Base-by-base conservation (phyloP, 2,888 invertebrate species). In the Euproctis similis region DNA sequence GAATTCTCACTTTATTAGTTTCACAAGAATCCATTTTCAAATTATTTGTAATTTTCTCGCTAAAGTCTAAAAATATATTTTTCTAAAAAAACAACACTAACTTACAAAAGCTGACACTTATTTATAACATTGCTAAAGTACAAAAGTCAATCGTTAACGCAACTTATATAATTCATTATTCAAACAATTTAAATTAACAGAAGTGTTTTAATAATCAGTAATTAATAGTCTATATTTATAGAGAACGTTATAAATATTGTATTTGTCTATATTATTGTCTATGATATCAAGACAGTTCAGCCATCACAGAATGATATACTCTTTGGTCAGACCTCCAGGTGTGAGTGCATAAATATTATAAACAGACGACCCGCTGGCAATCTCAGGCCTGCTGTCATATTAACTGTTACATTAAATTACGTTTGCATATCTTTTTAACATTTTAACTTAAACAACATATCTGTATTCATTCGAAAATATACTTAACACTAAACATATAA, bases 381-480 rank as follows among this genome's bases (percentile, higher is more conserved):
- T 69, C 77, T 77, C 82, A 77, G 71, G 78, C 75, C 67, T 55
- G 78, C 84, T 84, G 84, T 84, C 84, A 82, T 81, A 84, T 82
- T 82, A 84, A 81, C 82, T 84, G 81, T 81, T 78, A 82, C 82
- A 78, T 84, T 84, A 84, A 84, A 84, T 84, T 84, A 84, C 81
- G 66, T 65, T 72, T 70, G 62, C 70, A 51, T 61, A 78, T 73
- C 69, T 59, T 67, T 69, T 69, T 71, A 61, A 72, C 60, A 64
- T 66, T 61, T 66, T 63, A 50, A 59, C 65, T 73, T 67, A 75
- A 78, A 70, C 71, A 68, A 62, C 67, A 58, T 38, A 33, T 30
- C 24, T 2, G 1, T 8, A 8, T 4, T n/a, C 56, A 60, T 34
- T 4, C 40, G 5, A 69, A 59, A 53, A 39, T 14, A 25, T 11